phyloP scores from a whole-genome alignment of 2,113 vertebrate species.

The Bothrops jararaca region DNA sequence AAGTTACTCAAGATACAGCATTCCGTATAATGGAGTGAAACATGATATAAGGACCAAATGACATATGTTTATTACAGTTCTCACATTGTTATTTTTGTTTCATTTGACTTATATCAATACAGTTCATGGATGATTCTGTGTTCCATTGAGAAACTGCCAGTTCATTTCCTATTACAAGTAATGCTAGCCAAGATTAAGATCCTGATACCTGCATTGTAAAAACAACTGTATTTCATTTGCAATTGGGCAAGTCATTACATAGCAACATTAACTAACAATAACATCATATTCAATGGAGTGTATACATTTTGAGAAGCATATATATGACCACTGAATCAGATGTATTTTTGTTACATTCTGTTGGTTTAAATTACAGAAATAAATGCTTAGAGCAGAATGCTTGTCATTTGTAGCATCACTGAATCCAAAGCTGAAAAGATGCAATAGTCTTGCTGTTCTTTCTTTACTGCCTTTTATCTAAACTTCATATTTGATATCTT shows the following conservation, averaged over 20 bases:
- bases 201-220: constrained; percentile 13
- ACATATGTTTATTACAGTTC: not conserved
- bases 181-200: constrained; percentile 31
- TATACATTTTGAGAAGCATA: constrained; percentile 45
- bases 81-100: constrained; percentile 1
- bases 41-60: constrained; percentile 22
- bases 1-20: not conserved
- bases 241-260: constrained; percentile 12
- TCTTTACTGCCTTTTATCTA: constrained; percentile 72
- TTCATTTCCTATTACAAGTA: not conserved
- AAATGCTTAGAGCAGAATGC: constrained; percentile 70
- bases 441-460: constrained; percentile 71
- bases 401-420: constrained; percentile 68
- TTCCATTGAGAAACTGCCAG: constrained; percentile 17
- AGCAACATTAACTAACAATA: constrained; percentile 56
- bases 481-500: constrained; percentile 73
- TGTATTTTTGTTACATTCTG: constrained; percentile 50
- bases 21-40: not conserved
- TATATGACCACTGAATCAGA: constrained; percentile 48
- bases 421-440: constrained; percentile 68
- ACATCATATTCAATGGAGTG: not conserved
- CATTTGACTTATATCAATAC: constrained; percentile 24
- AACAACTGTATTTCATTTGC: constrained; percentile 12
- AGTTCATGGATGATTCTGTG: not conserved
- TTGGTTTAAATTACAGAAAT: constrained; percentile 70